These are phyloP conservation scores for Crotalus tigris DNA, from an alignment of 2,113 vertebrate species.

Conservation along the genomic window DNA sequence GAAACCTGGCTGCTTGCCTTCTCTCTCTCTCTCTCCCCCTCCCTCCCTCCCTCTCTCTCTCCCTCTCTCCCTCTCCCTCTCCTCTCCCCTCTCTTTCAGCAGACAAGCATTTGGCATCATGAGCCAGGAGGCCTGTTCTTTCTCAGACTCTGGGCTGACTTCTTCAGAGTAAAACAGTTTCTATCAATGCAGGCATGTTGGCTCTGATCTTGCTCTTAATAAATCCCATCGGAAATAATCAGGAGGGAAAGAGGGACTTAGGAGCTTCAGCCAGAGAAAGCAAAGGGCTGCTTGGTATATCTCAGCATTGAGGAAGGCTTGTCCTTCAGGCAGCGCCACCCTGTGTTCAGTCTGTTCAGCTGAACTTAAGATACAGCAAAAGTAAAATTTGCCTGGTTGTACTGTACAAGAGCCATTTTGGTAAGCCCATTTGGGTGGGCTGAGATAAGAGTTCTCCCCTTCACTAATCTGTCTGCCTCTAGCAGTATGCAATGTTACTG, in stretches of 20 bases:
- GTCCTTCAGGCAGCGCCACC: conserved; percentile 20
- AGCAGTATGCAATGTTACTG: neutral
- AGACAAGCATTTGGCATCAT: neutral
- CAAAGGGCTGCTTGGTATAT: neutral
- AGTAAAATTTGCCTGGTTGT: neutral
- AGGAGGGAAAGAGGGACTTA: neutral
- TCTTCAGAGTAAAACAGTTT: neutral
- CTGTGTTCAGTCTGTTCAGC: neutral
- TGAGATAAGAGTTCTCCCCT: neutral
- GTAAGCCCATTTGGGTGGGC: neutral
- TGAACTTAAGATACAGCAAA: neutral
- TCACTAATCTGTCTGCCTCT: neutral
- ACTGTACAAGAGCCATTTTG: neutral
- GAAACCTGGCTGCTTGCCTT: neutral
- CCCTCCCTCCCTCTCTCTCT: neutral
- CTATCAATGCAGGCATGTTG: neutral
- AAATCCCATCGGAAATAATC: neutral
- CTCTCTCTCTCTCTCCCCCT: neutral
- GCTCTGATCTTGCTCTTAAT: neutral
- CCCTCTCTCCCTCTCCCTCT: neutral
- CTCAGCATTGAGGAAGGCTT: neutral
- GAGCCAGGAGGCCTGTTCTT: neutral
- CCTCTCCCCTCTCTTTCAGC: neutral
- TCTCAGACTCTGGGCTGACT: neutral
- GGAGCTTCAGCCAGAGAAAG: neutral